A percentile compares a stretch with the other conserved stretches of the same genome.
Conservation (phyloP, 2,113 vertebrate species). For the Eudorcas thomsonii region DNA sequence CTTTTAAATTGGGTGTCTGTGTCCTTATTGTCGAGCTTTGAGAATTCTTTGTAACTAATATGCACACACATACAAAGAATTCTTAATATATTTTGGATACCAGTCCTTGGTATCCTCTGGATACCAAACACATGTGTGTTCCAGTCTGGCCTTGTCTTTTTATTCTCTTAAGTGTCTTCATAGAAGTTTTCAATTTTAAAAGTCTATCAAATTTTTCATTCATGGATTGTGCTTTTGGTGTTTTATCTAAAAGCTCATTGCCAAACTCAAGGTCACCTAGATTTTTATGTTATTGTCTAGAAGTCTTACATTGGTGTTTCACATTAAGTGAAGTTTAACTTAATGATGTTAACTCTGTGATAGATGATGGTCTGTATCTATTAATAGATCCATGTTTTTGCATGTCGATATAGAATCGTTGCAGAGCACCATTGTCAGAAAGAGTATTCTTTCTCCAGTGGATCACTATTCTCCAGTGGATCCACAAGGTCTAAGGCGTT, state of each 20-base stretch:
- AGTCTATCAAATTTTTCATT: neutral
- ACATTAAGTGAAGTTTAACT: neutral
- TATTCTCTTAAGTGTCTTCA: neutral
- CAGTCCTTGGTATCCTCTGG: neutral
- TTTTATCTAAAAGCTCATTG: neutral
- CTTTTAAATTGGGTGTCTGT: neutral
- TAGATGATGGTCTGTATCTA: neutral
- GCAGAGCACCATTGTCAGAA: neutral
- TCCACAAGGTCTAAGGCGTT: neutral
- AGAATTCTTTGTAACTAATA: neutral
- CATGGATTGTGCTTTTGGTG: neutral
- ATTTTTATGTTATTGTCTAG: neutral
- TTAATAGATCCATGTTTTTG: neutral
- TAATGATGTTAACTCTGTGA: neutral
- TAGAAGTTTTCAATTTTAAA: neutral
- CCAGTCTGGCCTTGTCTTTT: neutral
- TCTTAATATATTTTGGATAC: neutral
- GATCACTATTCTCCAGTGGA: neutral
- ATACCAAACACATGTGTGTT: neutral
- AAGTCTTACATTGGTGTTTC: neutral
- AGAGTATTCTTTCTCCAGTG: neutral
- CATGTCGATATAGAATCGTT: neutral
- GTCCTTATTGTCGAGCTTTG: neutral
- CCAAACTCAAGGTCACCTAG: neutral
- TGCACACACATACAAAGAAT: neutral